phyloP scores from a whole-genome alignment of 2,113 vertebrate genomes.

The Cranoglanis bouderius region DNA sequence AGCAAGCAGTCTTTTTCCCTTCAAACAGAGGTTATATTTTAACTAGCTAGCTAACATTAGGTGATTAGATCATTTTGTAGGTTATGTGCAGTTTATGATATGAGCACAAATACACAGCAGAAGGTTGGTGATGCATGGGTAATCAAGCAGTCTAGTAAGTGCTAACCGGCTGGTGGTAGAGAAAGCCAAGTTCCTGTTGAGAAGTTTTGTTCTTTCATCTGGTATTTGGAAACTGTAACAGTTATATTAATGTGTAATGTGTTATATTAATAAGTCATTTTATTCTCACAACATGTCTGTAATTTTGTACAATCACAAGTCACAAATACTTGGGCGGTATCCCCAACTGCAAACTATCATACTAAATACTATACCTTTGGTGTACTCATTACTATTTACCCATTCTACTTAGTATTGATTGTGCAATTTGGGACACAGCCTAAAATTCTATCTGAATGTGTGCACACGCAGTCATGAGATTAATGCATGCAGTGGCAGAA shows the following conservation, averaged over 20 bases:
- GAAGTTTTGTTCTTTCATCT: background rate
- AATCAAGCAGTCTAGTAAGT: background rate
- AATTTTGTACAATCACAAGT: background rate
- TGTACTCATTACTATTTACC: background rate
- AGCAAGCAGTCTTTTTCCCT: background rate
- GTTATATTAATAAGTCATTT: no score
- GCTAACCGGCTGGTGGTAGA: background rate
- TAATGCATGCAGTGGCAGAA: background rate
- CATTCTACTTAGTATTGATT: background rate
- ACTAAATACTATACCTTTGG: background rate
- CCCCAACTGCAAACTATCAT: background rate
- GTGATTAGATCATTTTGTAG: background rate
- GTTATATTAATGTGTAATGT: background rate
- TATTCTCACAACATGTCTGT: background rate
- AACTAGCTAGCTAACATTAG: background rate
- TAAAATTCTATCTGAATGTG: background rate
- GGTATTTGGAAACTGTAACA: background rate
- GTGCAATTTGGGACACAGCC: background rate
- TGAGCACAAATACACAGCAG: background rate
- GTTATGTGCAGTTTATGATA: background rate
- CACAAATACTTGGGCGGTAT: background rate
- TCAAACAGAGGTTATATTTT: background rate
- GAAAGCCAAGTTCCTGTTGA: background rate
- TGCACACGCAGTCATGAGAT: background rate
- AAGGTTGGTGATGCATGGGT: background rate